These are phyloP conservation scores for Muschampia plurimacula DNA, from an alignment of 2,888 invertebrate genomes.

Conservation along the genomic window DNA sequence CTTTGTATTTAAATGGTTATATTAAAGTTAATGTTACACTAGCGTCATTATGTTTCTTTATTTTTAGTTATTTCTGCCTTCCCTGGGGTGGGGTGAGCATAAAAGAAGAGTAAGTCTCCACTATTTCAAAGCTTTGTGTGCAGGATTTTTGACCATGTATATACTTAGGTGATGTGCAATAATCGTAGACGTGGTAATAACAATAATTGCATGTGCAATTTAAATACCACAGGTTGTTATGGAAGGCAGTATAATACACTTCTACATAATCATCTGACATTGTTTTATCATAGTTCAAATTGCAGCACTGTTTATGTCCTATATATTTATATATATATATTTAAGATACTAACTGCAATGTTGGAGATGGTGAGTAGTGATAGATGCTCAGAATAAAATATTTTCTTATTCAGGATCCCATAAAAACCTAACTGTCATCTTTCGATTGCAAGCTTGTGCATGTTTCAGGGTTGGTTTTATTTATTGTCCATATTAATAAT, in stretches of 20 bases:
- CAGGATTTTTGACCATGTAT: constrained; percentile 48
- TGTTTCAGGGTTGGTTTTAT: constrained; percentile 22
- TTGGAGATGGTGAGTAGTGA: constrained; percentile 47
- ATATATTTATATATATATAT: background rate
- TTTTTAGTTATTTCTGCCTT: constrained; percentile 81
- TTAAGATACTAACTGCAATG: constrained; percentile 42
- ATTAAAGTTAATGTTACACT: constrained; percentile 25
- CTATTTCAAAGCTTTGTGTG: constrained; percentile 69
- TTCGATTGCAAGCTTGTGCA: constrained; percentile 31
- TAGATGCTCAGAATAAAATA: constrained; percentile 22
- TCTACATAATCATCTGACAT: constrained; percentile 22
- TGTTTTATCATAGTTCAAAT: constrained; percentile 16
- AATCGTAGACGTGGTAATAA: constrained; percentile 39
- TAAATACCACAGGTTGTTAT: constrained; percentile 30
- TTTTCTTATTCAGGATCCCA: constrained; percentile 15
- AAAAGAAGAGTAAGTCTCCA: constrained; percentile 79
- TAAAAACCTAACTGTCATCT: constrained; percentile 15
- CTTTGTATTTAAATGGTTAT: background rate
- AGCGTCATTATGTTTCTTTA: constrained; percentile 66
- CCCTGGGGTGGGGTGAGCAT: constrained; percentile 75
- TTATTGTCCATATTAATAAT: background rate
- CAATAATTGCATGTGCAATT: constrained; percentile 37
- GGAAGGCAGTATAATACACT: constrained; percentile 35
- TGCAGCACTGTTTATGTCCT: constrained; percentile 12
- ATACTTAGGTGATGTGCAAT: constrained; percentile 56